Evolutionary conservation across 1,140 invertebrate genomes (phyloP).

Genomic region (Eubasilissa regina): DNA sequence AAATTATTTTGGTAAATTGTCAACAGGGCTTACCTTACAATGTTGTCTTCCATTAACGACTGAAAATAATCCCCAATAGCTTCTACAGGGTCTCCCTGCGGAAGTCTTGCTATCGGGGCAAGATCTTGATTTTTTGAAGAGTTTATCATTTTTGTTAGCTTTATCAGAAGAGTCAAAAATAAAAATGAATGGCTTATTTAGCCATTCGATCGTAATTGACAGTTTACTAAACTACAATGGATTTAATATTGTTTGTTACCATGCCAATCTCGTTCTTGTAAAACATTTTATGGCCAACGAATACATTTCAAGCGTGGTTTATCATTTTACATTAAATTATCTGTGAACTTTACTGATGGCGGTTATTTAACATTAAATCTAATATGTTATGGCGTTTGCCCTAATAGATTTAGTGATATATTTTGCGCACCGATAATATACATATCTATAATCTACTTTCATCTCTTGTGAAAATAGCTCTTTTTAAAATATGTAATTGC

Average conservation of each 20-base stretch:
- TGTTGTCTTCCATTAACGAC: conserved; percentile 66
- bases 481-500: no score
- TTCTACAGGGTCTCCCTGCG: conserved; percentile 66
- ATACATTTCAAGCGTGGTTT: no score
- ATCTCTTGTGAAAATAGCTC: neutral
- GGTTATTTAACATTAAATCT: no score
- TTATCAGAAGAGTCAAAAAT: neutral
- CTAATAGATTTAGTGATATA: no score
- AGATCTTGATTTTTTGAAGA: conserved; percentile 65
- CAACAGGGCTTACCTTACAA: conserved; percentile 38
- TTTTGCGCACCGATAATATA: no score
- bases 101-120: conserved; percentile 64
- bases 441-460: no score
- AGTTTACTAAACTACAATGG: neutral
- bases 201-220: neutral
- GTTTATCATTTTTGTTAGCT: conserved; percentile 61
- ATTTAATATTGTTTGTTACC: conserved; percentile 5
- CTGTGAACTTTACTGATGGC: no score
- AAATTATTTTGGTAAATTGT: neutral
- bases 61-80: conserved; percentile 68
- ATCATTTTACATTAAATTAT: no score
- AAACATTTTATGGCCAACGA: no score
- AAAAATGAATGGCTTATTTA: neutral
- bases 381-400: no score
- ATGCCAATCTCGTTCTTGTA: neutral